These are phyloP conservation scores for Oligia latruncula DNA, from an alignment of 2,888 invertebrate species.

Conservation along the genomic window DNA sequence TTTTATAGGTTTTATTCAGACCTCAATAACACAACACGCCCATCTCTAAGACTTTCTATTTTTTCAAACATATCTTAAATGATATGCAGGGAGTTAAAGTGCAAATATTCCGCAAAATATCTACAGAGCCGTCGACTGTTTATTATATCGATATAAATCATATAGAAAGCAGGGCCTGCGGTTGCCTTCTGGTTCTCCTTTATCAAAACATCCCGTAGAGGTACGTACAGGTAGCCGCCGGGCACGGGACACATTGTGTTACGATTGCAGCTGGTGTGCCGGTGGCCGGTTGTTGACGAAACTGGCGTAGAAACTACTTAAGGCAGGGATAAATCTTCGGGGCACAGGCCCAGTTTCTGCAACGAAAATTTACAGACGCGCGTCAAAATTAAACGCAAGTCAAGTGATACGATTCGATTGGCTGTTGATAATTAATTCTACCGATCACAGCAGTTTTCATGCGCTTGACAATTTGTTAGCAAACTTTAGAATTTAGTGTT, in stretches of 20 bases:
- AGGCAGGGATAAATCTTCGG: conserved; percentile 1
- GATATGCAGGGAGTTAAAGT: background rate
- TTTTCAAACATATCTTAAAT: background rate
- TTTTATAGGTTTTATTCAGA: background rate
- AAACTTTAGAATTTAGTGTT: background rate
- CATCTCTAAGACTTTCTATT: background rate
- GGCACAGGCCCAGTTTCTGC: background rate
- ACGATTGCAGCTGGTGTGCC: conserved; percentile 46
- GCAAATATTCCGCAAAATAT: background rate
- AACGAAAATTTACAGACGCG: background rate
- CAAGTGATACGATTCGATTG: background rate
- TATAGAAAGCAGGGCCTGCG: background rate
- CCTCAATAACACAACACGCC: background rate
- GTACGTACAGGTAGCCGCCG: conserved; percentile 46
- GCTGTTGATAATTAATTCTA: background rate
- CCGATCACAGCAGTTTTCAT: background rate
- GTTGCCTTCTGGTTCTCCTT: conserved; percentile 19
- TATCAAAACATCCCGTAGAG: conserved; percentile 30
- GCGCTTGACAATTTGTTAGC: background rate
- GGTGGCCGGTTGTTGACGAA: conserved; percentile 44
- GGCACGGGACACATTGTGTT: conserved; percentile 47
- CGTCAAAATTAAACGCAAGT: background rate
- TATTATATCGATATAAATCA: background rate
- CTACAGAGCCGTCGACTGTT: background rate
- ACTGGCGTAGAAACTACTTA: conserved; percentile 23